These are phyloP conservation scores for Akabosia matsudoensis DNA, from an alignment of 1,140 invertebrate genomes.

Conservation along the genomic window DNA sequence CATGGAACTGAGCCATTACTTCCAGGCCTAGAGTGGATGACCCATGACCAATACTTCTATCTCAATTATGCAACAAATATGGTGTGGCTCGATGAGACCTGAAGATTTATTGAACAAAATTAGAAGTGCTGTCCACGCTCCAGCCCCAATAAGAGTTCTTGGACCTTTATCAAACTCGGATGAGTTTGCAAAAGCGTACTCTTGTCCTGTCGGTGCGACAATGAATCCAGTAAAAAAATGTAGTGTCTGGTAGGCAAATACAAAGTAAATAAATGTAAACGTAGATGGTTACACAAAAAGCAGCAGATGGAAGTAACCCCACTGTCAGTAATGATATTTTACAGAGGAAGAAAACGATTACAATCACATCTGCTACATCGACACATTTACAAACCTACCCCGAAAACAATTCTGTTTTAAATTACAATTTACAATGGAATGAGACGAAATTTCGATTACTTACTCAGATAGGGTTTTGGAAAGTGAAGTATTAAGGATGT, in stretches of 20 bases:
- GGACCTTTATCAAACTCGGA: slow-evolving; percentile 88
- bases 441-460: no score
- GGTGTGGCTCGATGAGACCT: slow-evolving; percentile 95
- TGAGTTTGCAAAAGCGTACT: slow-evolving; percentile 81
- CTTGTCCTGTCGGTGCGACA: slow-evolving; percentile 70
- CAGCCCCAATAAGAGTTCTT: slow-evolving; percentile 84
- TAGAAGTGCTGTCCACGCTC: slow-evolving; percentile 90
- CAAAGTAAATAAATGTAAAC: slow-evolving; percentile 48
- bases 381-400: no score
- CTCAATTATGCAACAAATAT: slow-evolving; percentile 89
- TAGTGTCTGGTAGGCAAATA: slow-evolving; percentile 92
- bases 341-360: not conserved
- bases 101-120: slow-evolving; percentile 93
- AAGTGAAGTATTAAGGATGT: no score
- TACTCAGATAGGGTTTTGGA: no score
- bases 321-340: not conserved
- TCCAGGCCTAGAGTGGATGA: slow-evolving; percentile 71
- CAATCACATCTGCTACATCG: not conserved
- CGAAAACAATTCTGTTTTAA: no score
- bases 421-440: no score
- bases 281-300: not conserved
- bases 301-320: no score
- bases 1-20: slow-evolving; percentile 69
- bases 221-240: slow-evolving; percentile 93
- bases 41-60: slow-evolving; percentile 83